Conservation (phyloP, 1,140 invertebrate species). For the Meloidogyne exigua region DNA sequence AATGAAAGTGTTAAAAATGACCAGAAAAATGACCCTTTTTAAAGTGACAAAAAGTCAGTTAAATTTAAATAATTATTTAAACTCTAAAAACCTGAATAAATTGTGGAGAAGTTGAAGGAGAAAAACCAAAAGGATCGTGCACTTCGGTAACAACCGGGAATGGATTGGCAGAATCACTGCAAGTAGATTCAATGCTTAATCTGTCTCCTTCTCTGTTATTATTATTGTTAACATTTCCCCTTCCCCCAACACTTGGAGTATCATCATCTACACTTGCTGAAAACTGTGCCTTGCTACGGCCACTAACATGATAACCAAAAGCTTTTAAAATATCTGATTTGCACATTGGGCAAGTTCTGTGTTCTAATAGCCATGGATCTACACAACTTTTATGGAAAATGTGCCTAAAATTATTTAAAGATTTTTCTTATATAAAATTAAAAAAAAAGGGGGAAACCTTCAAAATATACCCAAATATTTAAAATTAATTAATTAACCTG, state of each 20-base stretch:
- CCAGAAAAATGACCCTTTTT: no score
- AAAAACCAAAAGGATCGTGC: slow-evolving; percentile 55
- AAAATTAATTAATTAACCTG: slow-evolving; percentile 72
- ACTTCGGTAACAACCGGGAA: slow-evolving; percentile 55
- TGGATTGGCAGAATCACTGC: slow-evolving; percentile 54
- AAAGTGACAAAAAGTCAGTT: no score
- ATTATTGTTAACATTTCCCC: not conserved
- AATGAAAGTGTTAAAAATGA: no score
- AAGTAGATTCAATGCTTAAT: slow-evolving; percentile 42
- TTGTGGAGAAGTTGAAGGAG: slow-evolving; percentile 56
- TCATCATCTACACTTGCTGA: slow-evolving; percentile 33
- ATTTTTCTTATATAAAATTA: no score
- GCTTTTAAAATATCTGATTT: slow-evolving; percentile 89
- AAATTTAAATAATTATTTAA: no score
- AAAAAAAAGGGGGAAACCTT: no score
- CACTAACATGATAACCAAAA: slow-evolving; percentile 70
- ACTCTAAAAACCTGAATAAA: slow-evolving; percentile 48
- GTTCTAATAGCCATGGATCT: slow-evolving; percentile 87
- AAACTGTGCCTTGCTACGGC: slow-evolving; percentile 43
- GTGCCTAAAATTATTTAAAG: slow-evolving; percentile 70
- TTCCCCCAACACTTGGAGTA: not conserved
- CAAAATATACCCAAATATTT: no score
- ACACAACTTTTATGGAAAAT: slow-evolving; percentile 90
- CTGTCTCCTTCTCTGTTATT: slow-evolving; percentile 15
- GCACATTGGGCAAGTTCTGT: slow-evolving; percentile 81